Evolutionary conservation across 2,113 vertebrate species (phyloP).

Genomic region (Naja naja): DNA sequence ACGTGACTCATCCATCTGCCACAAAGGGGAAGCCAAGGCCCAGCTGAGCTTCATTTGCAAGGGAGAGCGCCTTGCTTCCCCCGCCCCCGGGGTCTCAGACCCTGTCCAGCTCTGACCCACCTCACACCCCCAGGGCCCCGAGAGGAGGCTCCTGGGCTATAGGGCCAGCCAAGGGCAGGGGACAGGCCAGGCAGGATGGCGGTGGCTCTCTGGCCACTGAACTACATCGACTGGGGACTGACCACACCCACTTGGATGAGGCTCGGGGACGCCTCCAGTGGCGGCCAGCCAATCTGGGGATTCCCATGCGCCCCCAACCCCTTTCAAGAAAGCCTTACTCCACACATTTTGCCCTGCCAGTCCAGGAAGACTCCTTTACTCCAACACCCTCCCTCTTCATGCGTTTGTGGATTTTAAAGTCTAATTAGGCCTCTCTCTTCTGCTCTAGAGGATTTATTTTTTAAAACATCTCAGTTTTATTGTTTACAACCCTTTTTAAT

Average conservation of each 20-base stretch:
- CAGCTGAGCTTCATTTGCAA: neutral
- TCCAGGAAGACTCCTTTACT: neutral
- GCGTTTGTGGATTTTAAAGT: neutral
- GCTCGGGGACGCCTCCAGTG: neutral
- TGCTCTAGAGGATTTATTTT: neutral
- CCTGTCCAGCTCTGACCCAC: neutral
- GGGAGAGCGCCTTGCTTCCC: neutral
- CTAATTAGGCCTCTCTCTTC: neutral
- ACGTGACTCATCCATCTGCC: neutral
- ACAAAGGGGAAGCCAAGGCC: neutral
- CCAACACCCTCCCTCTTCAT: neutral
- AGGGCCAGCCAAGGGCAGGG: neutral
- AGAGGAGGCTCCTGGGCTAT: neutral
- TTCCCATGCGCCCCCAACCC: neutral
- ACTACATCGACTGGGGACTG: neutral
- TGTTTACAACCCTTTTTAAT: neutral
- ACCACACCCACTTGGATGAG: neutral
- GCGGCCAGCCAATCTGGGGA: neutral
- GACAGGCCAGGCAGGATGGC: accelerated
- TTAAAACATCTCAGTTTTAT: no score
- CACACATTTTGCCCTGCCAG: neutral
- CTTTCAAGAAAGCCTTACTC: neutral
- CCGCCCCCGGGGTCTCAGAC: neutral
- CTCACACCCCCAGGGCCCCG: neutral
- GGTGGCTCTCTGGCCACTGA: neutral